phyloP scores from a whole-genome alignment of 2,113 vertebrate species.

The Toxotes chatareus region DNA sequence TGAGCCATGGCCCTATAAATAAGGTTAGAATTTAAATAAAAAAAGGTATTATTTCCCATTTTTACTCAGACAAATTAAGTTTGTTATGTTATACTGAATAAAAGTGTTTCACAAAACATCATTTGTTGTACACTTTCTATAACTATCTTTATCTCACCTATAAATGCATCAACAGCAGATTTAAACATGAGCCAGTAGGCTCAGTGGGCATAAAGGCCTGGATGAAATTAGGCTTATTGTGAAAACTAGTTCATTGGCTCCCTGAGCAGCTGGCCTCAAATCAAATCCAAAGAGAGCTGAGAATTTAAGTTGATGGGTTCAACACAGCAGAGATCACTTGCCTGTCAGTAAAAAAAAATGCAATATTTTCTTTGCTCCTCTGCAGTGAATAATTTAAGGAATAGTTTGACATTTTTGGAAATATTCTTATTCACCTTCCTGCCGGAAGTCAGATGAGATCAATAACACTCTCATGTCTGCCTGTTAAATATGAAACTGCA shows the following conservation, averaged over 20 bases:
- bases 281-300: slow-evolving; percentile 33
- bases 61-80: no score
- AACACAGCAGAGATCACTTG: slow-evolving; percentile 15
- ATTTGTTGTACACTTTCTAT: no score
- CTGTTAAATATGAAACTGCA: no score
- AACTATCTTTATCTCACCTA: not conserved
- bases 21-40: not conserved
- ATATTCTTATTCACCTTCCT: not conserved
- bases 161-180: not conserved
- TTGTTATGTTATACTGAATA: not conserved
- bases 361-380: not conserved
- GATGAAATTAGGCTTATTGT: slow-evolving; percentile 37
- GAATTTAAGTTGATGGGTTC: slow-evolving; percentile 36
- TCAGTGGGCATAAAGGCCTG: slow-evolving; percentile 1
- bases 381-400: slow-evolving; percentile 1
- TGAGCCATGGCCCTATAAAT: not conserved
- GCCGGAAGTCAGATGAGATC: no score
- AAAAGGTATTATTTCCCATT: not conserved
- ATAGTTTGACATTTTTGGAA: slow-evolving; percentile 12
- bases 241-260: slow-evolving; percentile 46
- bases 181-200: not conserved
- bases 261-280: slow-evolving; percentile 50
- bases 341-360: slow-evolving; percentile 17
- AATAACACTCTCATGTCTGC: no score
- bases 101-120: not conserved